These are phyloP conservation scores for Gouania willdenowi DNA, from an alignment of 2,797 vertebrate species.

Conservation along the genomic window DNA sequence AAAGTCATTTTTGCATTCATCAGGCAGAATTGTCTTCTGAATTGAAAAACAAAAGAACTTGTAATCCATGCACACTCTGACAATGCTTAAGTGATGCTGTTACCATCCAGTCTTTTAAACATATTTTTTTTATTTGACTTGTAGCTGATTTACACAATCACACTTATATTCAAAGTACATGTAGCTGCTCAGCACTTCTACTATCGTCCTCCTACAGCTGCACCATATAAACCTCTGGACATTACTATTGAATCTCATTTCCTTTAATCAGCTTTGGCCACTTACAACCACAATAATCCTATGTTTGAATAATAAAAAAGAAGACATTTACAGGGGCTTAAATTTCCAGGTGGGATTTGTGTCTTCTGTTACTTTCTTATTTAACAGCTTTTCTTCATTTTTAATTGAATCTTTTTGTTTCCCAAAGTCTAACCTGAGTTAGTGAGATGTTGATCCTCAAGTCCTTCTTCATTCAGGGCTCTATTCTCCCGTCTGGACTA, in stretches of 20 bases:
- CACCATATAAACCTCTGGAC: slow-evolving; percentile 27
- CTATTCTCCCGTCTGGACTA: too few species aligned
- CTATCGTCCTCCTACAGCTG: slow-evolving; percentile 36
- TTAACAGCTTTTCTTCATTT: neutral
- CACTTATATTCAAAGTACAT: slow-evolving; percentile 50
- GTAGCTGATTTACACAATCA: slow-evolving; percentile 19
- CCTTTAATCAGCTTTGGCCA: slow-evolving; percentile 12
- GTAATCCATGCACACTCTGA: too few species aligned
- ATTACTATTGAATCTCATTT: slow-evolving; percentile 28
- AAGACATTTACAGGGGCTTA: slow-evolving; percentile 9
- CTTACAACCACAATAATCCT: neutral
- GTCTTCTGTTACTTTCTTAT: slow-evolving; percentile 1
- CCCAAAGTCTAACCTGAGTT: too few species aligned
- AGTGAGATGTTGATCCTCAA: too few species aligned
- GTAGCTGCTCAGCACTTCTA: slow-evolving; percentile 21
- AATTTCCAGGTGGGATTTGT: neutral
- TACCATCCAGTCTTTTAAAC: slow-evolving; percentile 14
- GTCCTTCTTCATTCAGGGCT: too few species aligned
- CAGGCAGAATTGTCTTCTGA: too few species aligned
- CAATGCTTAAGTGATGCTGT: neutral
- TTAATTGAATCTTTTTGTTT: neutral
- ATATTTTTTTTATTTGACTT: slow-evolving; percentile 24
- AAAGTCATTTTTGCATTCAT: too few species aligned
- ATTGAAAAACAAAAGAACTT: too few species aligned
- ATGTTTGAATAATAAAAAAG: slow-evolving; percentile 10